phyloP scores from a whole-genome alignment of 53 echinoderm and acorn worm genomes.

The Pentamera pediparva region DNA sequence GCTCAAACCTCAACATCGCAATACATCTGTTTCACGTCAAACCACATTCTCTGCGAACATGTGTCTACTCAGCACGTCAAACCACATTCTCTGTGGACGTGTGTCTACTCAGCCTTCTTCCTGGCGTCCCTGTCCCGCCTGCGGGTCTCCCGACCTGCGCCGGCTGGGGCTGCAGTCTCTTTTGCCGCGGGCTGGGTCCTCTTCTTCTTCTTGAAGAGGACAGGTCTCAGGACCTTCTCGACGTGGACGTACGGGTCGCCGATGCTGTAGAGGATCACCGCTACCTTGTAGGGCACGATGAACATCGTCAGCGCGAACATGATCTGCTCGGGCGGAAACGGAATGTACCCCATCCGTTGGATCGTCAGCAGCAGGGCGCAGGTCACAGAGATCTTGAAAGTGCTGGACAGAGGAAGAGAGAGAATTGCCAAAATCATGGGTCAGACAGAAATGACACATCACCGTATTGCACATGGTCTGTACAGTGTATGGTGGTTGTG shows the following conservation, averaged over 20 bases:
- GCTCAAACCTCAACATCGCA: background rate
- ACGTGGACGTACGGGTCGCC: slow-evolving; percentile 66
- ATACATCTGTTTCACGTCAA: background rate
- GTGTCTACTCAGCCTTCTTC: slow-evolving; percentile 1
- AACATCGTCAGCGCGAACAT: slow-evolving; percentile 55
- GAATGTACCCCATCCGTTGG: slow-evolving; percentile 56
- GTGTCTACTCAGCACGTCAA: background rate
- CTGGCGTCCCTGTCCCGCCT: slow-evolving; percentile 9
- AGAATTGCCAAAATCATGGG: no score
- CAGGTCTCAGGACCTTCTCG: slow-evolving; percentile 51
- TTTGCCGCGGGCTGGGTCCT: background rate
- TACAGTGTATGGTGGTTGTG: no score
- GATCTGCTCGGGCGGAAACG: slow-evolving; percentile 59
- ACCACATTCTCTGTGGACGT: background rate
- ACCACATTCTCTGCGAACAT: background rate
- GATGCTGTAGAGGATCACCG: slow-evolving; percentile 45
- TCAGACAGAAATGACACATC: no score
- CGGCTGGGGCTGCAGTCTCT: background rate
- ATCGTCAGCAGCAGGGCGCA: slow-evolving; percentile 63
- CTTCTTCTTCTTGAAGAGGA: slow-evolving; percentile 62
- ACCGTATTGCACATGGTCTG: no score
- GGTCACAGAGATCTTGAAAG: slow-evolving; percentile 63
- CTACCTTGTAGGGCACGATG: slow-evolving; percentile 56
- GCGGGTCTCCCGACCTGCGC: background rate
- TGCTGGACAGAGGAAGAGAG: slow-evolving; percentile 43